Evolutionary conservation across 2,888 invertebrate species (phyloP).

Genomic region (Andrena fulva): DNA sequence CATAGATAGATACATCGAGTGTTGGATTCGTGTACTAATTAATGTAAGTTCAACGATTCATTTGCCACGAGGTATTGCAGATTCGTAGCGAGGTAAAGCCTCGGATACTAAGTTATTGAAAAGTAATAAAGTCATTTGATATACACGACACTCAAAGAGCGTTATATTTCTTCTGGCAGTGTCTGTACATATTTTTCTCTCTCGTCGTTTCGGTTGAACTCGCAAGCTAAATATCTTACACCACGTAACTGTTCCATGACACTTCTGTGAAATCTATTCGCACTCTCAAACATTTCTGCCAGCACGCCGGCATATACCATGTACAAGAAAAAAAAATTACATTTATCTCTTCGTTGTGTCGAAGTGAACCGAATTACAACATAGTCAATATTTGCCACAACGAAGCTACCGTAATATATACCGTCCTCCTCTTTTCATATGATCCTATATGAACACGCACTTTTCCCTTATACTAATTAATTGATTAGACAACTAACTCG

Average conservation of each 20-base stretch:
- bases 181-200: conserved; percentile 60
- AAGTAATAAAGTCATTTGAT: conserved; percentile 61
- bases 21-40: conserved; percentile 53
- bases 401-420: conserved; percentile 67
- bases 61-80: conserved; percentile 59
- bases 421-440: conserved; percentile 69
- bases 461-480: conserved; percentile 69
- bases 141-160: conserved; percentile 65
- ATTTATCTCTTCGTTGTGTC: conserved; percentile 59
- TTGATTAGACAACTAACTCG: conserved; percentile 67
- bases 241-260: conserved; percentile 51
- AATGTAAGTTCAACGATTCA: conserved; percentile 52
- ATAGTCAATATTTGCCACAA: conserved; percentile 62
- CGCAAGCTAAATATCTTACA: conserved; percentile 59
- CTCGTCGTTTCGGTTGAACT: conserved; percentile 51
- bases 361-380: conserved; percentile 49
- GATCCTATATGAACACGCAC: conserved; percentile 80
- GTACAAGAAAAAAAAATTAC: conserved; percentile 58
- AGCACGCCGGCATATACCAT: conserved; percentile 48
- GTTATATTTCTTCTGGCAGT: conserved; percentile 70
- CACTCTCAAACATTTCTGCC: conserved; percentile 53
- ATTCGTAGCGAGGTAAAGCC: conserved; percentile 61
- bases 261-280: conserved; percentile 54
- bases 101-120: conserved; percentile 58
- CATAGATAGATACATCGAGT: conserved; percentile 38